Evolutionary conservation across 2,888 invertebrate species (phyloP).

Genomic region (Ichneumoninae sp.): DNA sequence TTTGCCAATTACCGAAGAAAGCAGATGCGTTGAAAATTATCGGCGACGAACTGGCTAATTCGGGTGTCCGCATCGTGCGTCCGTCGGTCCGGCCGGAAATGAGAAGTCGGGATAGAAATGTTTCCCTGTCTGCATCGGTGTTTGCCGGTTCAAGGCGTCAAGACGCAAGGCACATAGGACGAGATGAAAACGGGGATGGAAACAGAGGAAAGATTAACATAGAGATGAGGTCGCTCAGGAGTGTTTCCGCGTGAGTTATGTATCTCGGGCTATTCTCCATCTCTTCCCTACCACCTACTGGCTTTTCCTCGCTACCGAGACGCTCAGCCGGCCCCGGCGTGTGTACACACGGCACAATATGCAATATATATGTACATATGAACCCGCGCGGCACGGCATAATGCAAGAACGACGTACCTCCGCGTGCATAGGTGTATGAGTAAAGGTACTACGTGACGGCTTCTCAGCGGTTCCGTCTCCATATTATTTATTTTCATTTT

Average conservation of each 20-base stretch:
- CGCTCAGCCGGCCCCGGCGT: constrained; percentile 2
- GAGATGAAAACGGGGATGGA: constrained; percentile 55
- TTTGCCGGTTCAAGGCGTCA: constrained; percentile 44
- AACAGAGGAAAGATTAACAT: constrained; percentile 75
- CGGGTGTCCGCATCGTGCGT: not conserved
- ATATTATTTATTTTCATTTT: constrained; percentile 16
- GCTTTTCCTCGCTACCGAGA: constrained; percentile 38
- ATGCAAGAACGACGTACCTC: not conserved
- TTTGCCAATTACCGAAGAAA: not conserved
- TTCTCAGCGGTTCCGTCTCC: constrained; percentile 35
- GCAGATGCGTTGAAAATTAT: not conserved
- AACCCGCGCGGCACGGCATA: not conserved
- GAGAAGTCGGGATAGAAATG: not conserved
- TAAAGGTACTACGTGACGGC: constrained; percentile 31
- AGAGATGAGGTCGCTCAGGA: constrained; percentile 76
- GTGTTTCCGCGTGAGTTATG: constrained; percentile 74
- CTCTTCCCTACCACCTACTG: constrained; percentile 32
- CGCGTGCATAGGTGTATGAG: constrained; percentile 1
- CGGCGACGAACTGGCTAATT: not conserved
- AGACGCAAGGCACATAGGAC: constrained; percentile 46
- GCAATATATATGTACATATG: not conserved
- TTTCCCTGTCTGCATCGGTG: constrained; percentile 20
- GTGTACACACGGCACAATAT: constrained; percentile 21
- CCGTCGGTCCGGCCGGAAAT: not conserved
- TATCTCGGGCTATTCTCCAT: constrained; percentile 64